Conservation (phyloP, 2,888 invertebrate genomes). For the Orthonychiurus folsomi region DNA sequence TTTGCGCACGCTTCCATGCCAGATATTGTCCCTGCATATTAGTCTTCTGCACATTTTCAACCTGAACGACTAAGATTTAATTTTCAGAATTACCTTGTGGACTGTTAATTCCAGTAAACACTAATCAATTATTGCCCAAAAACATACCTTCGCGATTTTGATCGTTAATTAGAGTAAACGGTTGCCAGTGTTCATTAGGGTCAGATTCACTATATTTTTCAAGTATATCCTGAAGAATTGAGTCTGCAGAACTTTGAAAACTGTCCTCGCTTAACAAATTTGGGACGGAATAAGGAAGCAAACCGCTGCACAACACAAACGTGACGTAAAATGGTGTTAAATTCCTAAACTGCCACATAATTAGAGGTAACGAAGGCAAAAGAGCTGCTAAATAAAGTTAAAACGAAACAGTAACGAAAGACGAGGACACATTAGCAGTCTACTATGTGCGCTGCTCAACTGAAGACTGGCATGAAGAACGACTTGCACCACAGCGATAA, state of each 20-base stretch:
- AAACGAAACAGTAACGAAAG: no score
- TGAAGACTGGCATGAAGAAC: no score
- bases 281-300: background rate
- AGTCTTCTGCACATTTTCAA: constrained; percentile 17
- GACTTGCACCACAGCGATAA: no score
- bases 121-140: background rate
- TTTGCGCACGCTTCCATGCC: constrained; percentile 27
- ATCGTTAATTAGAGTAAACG: constrained; percentile 23
- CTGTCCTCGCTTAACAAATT: background rate
- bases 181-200: constrained; percentile 31
- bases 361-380: no score
- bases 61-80: constrained; percentile 21
- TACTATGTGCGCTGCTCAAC: no score
- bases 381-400: no score
- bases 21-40: constrained; percentile 23
- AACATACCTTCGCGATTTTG: constrained; percentile 29
- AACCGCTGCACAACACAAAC: background rate
- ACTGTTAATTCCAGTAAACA: background rate
- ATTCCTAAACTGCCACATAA: no score
- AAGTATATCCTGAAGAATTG: constrained; percentile 20
- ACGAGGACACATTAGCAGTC: no score
- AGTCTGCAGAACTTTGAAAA: constrained; percentile 17
- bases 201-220: constrained; percentile 22
- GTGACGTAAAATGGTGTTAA: background rate
- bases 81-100: background rate